A percentile compares a stretch with the other conserved stretches of the same genome.
Evolutionary conservation across 2,113 vertebrate genomes (phyloP).

Genomic region (Hypanus sabinus): DNA sequence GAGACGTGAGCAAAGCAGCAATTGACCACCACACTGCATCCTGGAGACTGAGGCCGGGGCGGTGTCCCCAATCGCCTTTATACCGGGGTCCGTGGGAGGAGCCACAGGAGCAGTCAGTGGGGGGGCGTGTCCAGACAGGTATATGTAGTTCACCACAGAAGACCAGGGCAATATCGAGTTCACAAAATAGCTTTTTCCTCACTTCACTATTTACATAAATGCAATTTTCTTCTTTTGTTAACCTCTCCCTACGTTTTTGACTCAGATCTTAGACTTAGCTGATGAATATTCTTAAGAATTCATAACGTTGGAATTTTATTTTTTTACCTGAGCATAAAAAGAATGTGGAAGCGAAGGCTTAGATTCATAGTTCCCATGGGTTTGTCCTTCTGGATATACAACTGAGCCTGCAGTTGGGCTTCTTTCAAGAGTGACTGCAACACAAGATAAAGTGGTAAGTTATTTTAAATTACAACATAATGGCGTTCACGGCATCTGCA

Average conservation of each 20-base stretch:
- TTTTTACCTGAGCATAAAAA: conserved; percentile 60
- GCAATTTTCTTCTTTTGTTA: neutral
- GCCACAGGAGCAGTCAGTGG: too few species aligned
- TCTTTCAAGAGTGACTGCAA: conserved; percentile 67
- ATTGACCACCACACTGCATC: too few species aligned
- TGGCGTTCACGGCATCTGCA: neutral
- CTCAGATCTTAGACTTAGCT: neutral
- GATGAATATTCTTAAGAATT: neutral
- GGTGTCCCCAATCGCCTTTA: too few species aligned
- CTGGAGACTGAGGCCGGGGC: too few species aligned
- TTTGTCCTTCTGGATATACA: conserved; percentile 63
- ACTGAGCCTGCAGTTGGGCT: conserved; percentile 49
- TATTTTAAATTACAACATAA: neutral
- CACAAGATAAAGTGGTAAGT: conserved; percentile 28
- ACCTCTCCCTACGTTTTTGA: neutral
- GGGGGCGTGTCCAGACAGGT: too few species aligned
- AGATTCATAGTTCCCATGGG: conserved; percentile 61
- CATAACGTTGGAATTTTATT: neutral
- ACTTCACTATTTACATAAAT: neutral
- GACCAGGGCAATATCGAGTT: neutral
- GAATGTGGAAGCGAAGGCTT: conserved; percentile 58
- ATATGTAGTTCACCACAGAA: too few species aligned
- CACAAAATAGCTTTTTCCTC: neutral
- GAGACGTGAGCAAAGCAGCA: too few species aligned
- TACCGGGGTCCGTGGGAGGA: too few species aligned